These are phyloP conservation scores for Pocillopora damicornis DNA, from an alignment of 64 coral and sea anemone genomes.

Conservation along the genomic window DNA sequence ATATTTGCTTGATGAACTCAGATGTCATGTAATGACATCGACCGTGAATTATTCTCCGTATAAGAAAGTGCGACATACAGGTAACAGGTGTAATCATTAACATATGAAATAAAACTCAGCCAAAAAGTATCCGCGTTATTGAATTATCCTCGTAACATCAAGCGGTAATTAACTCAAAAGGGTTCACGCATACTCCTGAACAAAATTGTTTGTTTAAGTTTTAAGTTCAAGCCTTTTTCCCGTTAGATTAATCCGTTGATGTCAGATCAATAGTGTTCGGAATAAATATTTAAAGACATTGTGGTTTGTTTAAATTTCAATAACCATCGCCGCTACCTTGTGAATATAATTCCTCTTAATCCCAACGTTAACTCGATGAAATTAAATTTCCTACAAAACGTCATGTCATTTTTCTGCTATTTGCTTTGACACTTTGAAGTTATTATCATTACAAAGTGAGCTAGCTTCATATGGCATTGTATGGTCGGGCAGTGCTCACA, in stretches of 20 bases:
- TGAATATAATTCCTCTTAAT: not conserved
- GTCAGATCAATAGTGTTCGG: not conserved
- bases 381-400: not conserved
- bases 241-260: not conserved
- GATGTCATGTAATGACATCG: too few relatives aligned
- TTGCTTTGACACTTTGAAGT: too few relatives aligned
- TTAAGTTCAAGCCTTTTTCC: not conserved
- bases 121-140: too few relatives aligned
- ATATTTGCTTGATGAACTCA: too few relatives aligned
- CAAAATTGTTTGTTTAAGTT: not conserved
- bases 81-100: not conserved
- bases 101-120: not conserved
- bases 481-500: too few relatives aligned
- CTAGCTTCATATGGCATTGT: not conserved
- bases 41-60: too few relatives aligned
- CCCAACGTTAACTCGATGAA: not conserved
- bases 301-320: conserved; percentile 12
- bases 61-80: too few relatives aligned
- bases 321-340: not conserved
- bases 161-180: not conserved
- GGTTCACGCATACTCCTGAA: not conserved
- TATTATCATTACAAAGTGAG: too few relatives aligned
- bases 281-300: conserved; percentile 1
- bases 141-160: too few relatives aligned
- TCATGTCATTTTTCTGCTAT: not conserved